Evolutionary conservation across 23 tunicate species (phyloP).

Genomic region (Trididemnum nubilum): DNA sequence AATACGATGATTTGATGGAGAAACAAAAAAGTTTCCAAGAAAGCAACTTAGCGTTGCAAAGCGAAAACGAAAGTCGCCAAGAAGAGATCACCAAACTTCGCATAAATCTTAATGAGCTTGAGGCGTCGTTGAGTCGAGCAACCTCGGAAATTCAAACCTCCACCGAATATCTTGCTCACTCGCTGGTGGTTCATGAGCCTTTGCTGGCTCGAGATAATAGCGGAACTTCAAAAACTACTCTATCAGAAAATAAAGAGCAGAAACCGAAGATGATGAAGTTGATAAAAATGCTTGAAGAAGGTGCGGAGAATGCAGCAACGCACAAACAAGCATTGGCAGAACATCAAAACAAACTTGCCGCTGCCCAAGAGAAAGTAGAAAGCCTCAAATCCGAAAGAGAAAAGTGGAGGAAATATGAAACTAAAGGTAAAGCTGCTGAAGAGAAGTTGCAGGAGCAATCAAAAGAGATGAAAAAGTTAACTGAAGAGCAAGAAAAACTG

Average conservation of each 20-base stretch:
- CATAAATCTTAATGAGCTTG: not conserved
- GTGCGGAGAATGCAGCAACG: constrained; percentile 45
- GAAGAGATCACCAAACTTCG: not conserved
- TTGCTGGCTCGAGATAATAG: constrained; percentile 32
- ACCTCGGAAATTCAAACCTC: not conserved
- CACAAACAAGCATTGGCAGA: not conserved
- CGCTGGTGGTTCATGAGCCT: not conserved
- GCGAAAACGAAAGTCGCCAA: not conserved
- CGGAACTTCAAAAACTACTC: constrained; percentile 40
- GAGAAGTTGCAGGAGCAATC: constrained; percentile 1
- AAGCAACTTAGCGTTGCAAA: not conserved
- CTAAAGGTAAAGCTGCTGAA: not conserved
- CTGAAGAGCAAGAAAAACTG: constrained; percentile 16
- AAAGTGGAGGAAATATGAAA: not conserved
- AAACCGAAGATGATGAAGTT: constrained; percentile 67
- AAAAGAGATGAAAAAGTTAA: not conserved
- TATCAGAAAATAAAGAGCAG: constrained; percentile 61
- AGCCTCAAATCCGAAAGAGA: not conserved
- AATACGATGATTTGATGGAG: constrained; percentile 2
- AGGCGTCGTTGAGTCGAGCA: not conserved
- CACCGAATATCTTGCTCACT: not conserved
- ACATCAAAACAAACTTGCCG: not conserved
- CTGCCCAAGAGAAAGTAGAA: constrained; percentile 10
- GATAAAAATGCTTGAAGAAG: constrained; percentile 48
- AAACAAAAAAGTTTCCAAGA: not conserved